Base-by-base conservation (phyloP, 1,140 invertebrate genomes). In the Calliopsis andreniformis region DNA sequence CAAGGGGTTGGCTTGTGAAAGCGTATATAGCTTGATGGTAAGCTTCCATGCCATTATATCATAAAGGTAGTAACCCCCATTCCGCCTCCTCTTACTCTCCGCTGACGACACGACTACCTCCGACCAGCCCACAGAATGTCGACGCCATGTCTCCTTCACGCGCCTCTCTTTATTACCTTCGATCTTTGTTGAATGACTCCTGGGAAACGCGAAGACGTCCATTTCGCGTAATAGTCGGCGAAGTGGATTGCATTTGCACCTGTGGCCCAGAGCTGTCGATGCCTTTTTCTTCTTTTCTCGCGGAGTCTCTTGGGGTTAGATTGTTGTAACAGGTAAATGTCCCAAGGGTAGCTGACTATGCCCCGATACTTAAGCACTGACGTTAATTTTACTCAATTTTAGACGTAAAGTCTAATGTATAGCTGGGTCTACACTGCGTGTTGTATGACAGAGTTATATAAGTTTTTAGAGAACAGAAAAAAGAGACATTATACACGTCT, bases 31-130 rank as follows among this genome's bases (percentile, higher is more conserved):
- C 53, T 42, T 56, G 47, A 75, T 56, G 73, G 59, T 80, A 61
- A 80, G 64, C 76, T 82, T 58, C 63, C 69, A 79, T 82, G 73
- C 75, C 79, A 83, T 88, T 86, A 87, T 85, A 84, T 87, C 84
- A 86, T 87, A 86, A 85, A 86, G 73, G 76, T 86, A 87, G 68
- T 68, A 79, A 80, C 62, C 58, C 71, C 67, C 66, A 70, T 84
- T 82, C 80, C 76, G 76, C 85, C 73, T 82, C 80, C 78, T 86
- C 80, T 86, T 85, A 78, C 78, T 72, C 59, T 72, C 56, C 73
- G 32, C 42, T 51, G 69, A 61, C 69, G 30, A 62, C 58, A 56
- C 58, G 42, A 30, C 30, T 43, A 16, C 62, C n/a, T 18, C 62
- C 66, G 76, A 78, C 72, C 82, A 78, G 68, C 70, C 80, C 80